Evolutionary conservation across 92 coral and sea anemone species (phyloP).

Genomic region (Epizoanthus illoricatus): DNA sequence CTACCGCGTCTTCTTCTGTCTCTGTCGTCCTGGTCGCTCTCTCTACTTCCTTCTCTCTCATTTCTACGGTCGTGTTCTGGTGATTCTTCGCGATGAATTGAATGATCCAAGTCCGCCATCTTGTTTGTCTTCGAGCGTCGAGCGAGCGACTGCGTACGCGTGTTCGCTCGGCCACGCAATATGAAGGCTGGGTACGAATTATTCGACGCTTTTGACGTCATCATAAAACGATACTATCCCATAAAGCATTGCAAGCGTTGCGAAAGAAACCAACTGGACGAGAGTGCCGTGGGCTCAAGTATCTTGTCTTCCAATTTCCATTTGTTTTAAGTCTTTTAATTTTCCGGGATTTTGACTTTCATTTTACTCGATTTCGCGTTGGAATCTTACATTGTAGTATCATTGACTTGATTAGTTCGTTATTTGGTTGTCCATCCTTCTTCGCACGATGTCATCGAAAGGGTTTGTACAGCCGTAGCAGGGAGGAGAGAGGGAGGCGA

Average conservation of each 20-base stretch:
- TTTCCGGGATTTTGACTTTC: constrained; percentile 40
- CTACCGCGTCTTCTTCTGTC: constrained; percentile 84
- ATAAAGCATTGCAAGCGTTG: constrained; percentile 10
- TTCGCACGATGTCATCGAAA: constrained; percentile 73
- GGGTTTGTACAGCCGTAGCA: constrained; percentile 59
- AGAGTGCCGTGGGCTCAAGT: constrained; percentile 17
- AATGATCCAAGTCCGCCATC: constrained; percentile 48
- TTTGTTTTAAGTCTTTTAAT: background rate
- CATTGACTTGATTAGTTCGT: constrained; percentile 57
- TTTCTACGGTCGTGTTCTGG: constrained; percentile 58
- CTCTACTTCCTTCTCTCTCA: constrained; percentile 88
- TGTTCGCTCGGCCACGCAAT: background rate
- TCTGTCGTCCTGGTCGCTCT: constrained; percentile 89
- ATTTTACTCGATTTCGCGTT: background rate
- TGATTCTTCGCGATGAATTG: constrained; percentile 47
- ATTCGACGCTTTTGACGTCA: constrained; percentile 25
- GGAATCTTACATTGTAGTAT: constrained; percentile 19
- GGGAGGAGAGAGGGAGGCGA: too few relatives aligned
- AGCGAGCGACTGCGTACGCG: background rate
- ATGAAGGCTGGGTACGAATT: background rate
- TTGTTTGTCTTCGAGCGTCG: too few relatives aligned
- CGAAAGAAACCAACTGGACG: constrained; percentile 4
- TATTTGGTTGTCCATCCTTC: constrained; percentile 9
- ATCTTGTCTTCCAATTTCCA: constrained; percentile 24
- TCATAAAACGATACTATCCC: background rate